phyloP scores from a whole-genome alignment of 2,797 vertebrate genomes.

The Rachycentron canadum region DNA sequence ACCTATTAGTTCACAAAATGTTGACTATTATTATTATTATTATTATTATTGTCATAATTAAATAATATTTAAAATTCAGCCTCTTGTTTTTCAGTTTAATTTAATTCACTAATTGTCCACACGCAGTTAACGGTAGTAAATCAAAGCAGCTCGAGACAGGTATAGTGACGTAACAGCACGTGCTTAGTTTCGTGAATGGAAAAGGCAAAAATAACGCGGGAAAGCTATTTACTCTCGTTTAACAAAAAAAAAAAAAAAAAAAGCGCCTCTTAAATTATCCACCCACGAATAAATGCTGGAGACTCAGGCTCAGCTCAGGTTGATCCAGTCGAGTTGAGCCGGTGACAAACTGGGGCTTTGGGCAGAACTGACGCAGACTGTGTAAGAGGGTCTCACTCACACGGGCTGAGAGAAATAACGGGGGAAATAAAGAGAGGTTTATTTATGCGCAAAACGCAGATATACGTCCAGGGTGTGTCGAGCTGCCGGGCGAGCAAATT shows the following conservation, averaged over 20 bases:
- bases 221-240: constrained; percentile 11
- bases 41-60: background rate
- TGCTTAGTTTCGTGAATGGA: background rate
- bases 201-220: background rate
- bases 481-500: constrained; percentile 17
- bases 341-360: background rate
- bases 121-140: background rate
- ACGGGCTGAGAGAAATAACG: background rate
- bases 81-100: background rate
- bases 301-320: background rate
- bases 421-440: background rate
- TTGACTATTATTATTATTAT: background rate
- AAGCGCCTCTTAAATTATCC: background rate
- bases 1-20: background rate
- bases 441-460: background rate
- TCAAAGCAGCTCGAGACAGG: background rate
- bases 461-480: background rate
- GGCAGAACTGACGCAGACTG: background rate
- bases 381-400: background rate
- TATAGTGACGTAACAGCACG: background rate
- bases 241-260: constrained; percentile 5
- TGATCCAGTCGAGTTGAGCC: background rate
- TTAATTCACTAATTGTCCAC: background rate
- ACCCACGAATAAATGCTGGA: background rate
- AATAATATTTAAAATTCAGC: background rate